phyloP scores from a whole-genome alignment of 2,113 vertebrate species.

The Chauna torquata region DNA sequence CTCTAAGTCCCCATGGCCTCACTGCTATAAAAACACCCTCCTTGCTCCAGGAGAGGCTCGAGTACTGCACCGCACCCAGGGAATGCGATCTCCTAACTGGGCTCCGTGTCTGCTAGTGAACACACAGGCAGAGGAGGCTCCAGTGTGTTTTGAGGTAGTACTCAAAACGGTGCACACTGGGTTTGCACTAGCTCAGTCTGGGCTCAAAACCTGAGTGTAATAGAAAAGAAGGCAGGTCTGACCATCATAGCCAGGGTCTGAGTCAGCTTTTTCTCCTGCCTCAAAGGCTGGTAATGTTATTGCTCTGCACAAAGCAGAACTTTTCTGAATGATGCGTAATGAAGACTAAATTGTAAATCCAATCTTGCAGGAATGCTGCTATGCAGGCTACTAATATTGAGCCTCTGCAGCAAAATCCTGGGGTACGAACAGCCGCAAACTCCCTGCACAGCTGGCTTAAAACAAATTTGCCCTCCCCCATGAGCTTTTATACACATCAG shows the following conservation, averaged over 20 bases:
- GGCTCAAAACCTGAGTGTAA: background rate
- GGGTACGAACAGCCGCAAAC: background rate
- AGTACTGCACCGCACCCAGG: background rate
- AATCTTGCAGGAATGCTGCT: background rate
- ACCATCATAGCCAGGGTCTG: background rate
- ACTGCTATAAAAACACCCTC: background rate
- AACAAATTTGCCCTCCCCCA: background rate
- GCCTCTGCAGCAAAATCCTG: background rate
- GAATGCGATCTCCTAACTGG: background rate
- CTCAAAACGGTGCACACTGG: background rate
- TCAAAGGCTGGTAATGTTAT: background rate
- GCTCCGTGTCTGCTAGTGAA: background rate
- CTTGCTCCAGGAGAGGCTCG: background rate
- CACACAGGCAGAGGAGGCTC: background rate
- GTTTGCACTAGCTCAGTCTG: background rate
- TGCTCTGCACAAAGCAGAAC: background rate
- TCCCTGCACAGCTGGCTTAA: background rate
- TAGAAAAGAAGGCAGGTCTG: background rate
- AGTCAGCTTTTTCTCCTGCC: background rate
- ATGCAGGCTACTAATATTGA: background rate
- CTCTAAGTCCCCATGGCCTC: background rate
- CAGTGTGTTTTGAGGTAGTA: background rate
- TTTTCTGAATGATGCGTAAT: background rate
- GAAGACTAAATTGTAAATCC: background rate
- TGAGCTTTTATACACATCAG: background rate